These are phyloP conservation scores for Mormyrops boulengeri DNA, from an alignment of 2,797 vertebrate species.

Conservation along the genomic window DNA sequence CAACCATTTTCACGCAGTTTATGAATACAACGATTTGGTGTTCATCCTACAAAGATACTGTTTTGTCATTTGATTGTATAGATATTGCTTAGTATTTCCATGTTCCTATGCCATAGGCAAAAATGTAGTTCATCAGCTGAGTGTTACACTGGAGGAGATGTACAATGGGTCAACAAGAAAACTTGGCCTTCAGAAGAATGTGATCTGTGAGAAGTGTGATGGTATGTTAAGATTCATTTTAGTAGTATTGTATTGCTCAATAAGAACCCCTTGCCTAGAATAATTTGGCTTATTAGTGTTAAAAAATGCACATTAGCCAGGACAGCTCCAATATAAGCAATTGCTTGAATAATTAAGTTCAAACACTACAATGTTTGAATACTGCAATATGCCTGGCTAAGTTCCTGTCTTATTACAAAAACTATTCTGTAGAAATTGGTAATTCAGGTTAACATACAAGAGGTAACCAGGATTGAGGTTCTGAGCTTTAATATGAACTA, in stretches of 20 bases:
- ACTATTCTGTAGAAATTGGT: not conserved
- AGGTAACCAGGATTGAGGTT: not conserved
- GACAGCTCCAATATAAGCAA: not conserved
- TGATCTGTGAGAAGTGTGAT: conserved; percentile 91
- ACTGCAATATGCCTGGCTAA: not conserved
- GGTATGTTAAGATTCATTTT: conserved; percentile 54
- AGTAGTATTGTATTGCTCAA: not conserved
- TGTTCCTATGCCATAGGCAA: conserved; percentile 63
- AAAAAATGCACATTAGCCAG: not conserved
- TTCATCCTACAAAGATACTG: not conserved
- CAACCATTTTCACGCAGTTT: not conserved
- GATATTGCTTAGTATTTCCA: not conserved
- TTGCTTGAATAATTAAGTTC: not conserved
- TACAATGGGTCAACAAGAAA: conserved; percentile 86
- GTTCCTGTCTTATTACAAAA: not conserved
- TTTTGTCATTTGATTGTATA: not conserved
- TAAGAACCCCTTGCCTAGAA: not conserved
- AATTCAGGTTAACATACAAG: not conserved
- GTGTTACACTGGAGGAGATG: conserved; percentile 81
- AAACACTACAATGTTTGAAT: not conserved
- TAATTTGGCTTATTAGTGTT: not conserved
- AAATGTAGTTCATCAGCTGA: conserved; percentile 85
- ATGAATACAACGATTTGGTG: not conserved
- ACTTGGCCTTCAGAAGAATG: conserved; percentile 85
- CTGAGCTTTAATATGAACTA: not conserved